phyloP scores from a whole-genome alignment of 2,888 invertebrate genomes.

The Eupithecia pulchellata region DNA sequence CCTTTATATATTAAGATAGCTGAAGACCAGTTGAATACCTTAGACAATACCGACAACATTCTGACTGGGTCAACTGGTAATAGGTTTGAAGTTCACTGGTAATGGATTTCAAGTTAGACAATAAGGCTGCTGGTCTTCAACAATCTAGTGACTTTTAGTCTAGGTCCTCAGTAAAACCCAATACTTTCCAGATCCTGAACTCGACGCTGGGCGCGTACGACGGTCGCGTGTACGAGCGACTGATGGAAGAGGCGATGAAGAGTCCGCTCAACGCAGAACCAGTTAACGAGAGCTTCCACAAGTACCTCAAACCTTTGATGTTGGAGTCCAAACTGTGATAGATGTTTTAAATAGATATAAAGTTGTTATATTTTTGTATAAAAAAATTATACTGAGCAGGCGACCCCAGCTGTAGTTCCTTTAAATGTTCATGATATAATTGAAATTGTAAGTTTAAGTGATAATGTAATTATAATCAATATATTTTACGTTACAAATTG shows the following conservation, averaged over 20 bases:
- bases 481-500: not conserved
- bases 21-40: no score
- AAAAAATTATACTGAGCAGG: not conserved
- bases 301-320: constrained; percentile 89
- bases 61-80: no score
- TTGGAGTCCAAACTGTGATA: constrained; percentile 88
- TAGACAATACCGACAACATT: no score
- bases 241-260: constrained; percentile 91
- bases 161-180: not conserved
- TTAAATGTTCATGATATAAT: not conserved
- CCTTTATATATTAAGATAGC: no score
- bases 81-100: no score
- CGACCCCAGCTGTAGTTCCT: not conserved
- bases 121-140: no score
- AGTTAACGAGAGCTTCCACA: constrained; percentile 90
- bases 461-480: not conserved
- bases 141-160: no score
- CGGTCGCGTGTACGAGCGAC: constrained; percentile 92
- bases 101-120: no score
- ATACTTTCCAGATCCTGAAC: constrained; percentile 66
- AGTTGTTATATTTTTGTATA: not conserved
- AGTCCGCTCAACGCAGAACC: constrained; percentile 92
- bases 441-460: not conserved
- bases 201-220: constrained; percentile 93
- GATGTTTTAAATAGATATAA: not conserved